A percentile compares a stretch with the other conserved stretches of the same genome.
These are phyloP conservation scores for Hypotaenidia okinawae DNA, from an alignment of 2,797 vertebrate genomes.

Conservation along the genomic window DNA sequence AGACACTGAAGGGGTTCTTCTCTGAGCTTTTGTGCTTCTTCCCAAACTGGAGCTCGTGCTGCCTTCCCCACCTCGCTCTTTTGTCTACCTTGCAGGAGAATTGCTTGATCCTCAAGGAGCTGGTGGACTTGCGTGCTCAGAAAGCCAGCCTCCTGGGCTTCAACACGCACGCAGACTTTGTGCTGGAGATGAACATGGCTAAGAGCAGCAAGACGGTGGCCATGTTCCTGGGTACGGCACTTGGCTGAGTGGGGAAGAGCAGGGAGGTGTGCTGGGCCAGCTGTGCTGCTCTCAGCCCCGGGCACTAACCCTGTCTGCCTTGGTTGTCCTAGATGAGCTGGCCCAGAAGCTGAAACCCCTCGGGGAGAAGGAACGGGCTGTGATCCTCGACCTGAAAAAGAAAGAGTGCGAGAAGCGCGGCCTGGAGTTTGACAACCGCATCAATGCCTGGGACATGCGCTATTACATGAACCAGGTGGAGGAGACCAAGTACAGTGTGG, in stretches of 20 bases:
- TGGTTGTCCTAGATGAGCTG: constrained; percentile 84
- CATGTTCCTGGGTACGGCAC: constrained; percentile 85
- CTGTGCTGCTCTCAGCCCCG: not conserved
- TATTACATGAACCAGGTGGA: constrained; percentile 99
- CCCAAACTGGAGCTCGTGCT: rapidly evolving
- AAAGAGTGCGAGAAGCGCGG: constrained; percentile 86
- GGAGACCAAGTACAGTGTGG: constrained; percentile 92
- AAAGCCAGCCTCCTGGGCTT: constrained; percentile 90
- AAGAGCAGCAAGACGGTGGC: constrained; percentile 87
- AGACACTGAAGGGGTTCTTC: rapidly evolving
- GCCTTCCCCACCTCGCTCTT: not conserved
- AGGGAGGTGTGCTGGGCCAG: rapidly evolving
- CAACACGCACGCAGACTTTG: constrained; percentile 90
- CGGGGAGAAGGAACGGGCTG: constrained; percentile 86
- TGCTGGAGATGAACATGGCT: constrained; percentile 99
- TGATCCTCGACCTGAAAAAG: constrained; percentile 89
- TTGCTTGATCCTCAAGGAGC: constrained; percentile 88
- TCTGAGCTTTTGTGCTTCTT: not conserved
- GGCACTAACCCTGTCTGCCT: not conserved
- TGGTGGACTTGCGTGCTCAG: constrained; percentile 88
- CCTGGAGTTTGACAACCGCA: constrained; percentile 80
- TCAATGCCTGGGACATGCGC: constrained; percentile 95
- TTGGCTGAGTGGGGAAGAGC: not conserved
- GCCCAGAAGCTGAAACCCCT: constrained; percentile 88
- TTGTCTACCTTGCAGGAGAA: constrained; percentile 83